Conservation (phyloP, 2,797 vertebrate species). For the Neosalanx taihuensis region DNA sequence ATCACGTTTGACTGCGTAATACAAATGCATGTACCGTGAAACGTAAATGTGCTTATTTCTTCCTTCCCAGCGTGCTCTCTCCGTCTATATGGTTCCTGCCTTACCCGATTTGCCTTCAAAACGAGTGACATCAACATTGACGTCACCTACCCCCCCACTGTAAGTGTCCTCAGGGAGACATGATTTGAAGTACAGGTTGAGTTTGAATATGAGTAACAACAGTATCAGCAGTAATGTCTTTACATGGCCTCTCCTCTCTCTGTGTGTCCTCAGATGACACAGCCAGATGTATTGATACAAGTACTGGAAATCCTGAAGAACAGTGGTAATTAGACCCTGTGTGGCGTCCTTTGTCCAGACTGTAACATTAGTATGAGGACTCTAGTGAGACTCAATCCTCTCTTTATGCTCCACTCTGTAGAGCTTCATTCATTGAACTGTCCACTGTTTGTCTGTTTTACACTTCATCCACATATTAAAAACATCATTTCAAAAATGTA, state of each 20-base stretch:
- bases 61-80: constrained; percentile 84
- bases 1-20: too few relatives aligned
- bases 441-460: background rate
- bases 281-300: constrained; percentile 95
- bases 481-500: too few relatives aligned
- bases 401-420: constrained; percentile 4
- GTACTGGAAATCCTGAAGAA: constrained; percentile 95
- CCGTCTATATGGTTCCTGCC: constrained; percentile 92
- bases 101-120: constrained; percentile 95
- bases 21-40: background rate
- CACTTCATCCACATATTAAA: too few relatives aligned
- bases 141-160: constrained; percentile 85
- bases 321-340: constrained; percentile 70
- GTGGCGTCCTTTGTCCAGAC: background rate
- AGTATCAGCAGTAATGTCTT: background rate
- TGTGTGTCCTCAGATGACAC: constrained; percentile 82
- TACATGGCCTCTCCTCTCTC: background rate
- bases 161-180: constrained; percentile 63
- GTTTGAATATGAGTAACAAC: background rate
- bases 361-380: background rate
- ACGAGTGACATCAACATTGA: constrained; percentile 95
- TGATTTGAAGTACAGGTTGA: background rate
- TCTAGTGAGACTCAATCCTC: constrained; percentile 5
- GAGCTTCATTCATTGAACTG: background rate
- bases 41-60: constrained; percentile 1